Evolutionary conservation across 2,888 invertebrate species (phyloP).

Genomic region (Apoda limacodes): DNA sequence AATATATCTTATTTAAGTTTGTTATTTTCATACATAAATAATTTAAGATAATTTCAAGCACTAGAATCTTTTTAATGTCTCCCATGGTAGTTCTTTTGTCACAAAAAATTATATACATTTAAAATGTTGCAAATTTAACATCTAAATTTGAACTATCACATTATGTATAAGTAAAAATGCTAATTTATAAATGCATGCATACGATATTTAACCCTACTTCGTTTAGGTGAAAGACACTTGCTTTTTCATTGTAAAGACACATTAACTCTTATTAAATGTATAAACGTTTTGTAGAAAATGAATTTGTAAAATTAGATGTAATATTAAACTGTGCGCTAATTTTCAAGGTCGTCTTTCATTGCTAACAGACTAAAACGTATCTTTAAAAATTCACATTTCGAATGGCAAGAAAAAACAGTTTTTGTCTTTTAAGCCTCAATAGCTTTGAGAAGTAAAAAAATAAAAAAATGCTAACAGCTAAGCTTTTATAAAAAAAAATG

Average conservation of each 20-base stretch:
- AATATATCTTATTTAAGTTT: too few species aligned
- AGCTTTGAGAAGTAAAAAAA: too few species aligned
- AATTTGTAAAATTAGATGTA: conserved; percentile 27
- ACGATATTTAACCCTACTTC: conserved; percentile 18
- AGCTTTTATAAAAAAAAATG: conserved; percentile 38
- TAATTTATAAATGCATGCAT: conserved; percentile 40
- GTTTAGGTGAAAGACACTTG: conserved; percentile 14
- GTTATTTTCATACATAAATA: too few species aligned
- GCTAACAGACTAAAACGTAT: conserved; percentile 21
- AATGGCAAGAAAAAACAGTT: conserved; percentile 7
- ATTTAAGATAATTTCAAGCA: too few species aligned
- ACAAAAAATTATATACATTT: too few species aligned
- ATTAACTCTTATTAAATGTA: conserved; percentile 19
- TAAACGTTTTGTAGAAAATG: conserved; percentile 27
- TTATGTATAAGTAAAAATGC: conserved; percentile 41
- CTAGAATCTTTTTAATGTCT: too few species aligned
- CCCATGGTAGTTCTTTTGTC: too few species aligned
- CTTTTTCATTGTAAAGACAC: conserved; percentile 4
- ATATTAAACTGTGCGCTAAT: conserved; percentile 29
- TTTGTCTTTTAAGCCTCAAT: conserved; percentile 12
- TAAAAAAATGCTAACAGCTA: conserved; percentile 31
- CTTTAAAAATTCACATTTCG: conserved; percentile 1
- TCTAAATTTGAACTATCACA: conserved; percentile 43
- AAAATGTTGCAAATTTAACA: too few species aligned
- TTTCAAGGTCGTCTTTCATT: conserved; percentile 21